Evolutionary conservation across 2,888 invertebrate genomes (phyloP), one percentile per base, ranked within the genome.

Genomic region (Hirtodrosophila histrioides): DNA sequence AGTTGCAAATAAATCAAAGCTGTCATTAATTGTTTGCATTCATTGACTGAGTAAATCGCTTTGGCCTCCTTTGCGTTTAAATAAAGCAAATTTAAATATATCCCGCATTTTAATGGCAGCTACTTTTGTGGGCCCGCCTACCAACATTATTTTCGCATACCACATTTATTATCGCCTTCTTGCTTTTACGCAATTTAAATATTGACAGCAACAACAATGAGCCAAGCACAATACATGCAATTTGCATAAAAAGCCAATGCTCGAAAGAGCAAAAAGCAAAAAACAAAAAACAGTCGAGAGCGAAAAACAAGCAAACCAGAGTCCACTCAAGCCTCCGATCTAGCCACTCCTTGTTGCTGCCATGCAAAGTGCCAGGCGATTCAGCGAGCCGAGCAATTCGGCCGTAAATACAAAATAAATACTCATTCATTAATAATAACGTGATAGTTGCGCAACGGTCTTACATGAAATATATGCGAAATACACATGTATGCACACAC

Each of bases 91-190:
- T 49, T 56, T 57, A 46, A 65, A 65, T 65, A 45, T 56, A 5
- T 41, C 29, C 94, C 67, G 94, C 94, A 89, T 95, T 95, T 88
- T 93, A 95, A 66, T 94, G 94, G 90, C 93, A 27, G 48, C 40
- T 53, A 50, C 41, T 95, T 95, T 95, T 95, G 93, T 41, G 36
- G 24, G 35, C 35, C 39, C 7, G 33, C 41, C n/a, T 39, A 24
- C 73, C 41, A 64, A 67, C 75, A 75, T 77, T 77, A 72, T 77
- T 77, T 61, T 67, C 44, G 44, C 69, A 69, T 48, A 31, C 49
- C 65, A 55, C 69, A 63, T 78, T 62, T 60, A 77, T 66, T 63
- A 74, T 73, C 67, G 66, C 57, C 68, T 55, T 50, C 54, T 76
- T 50, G 73, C 69, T 51, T 53, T 63, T 46, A 57, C 64, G 50